Evolutionary conservation across 30 jellyfish, hydroid and myxozoan species (phyloP).

Genomic region (Sanderia malayensis): DNA sequence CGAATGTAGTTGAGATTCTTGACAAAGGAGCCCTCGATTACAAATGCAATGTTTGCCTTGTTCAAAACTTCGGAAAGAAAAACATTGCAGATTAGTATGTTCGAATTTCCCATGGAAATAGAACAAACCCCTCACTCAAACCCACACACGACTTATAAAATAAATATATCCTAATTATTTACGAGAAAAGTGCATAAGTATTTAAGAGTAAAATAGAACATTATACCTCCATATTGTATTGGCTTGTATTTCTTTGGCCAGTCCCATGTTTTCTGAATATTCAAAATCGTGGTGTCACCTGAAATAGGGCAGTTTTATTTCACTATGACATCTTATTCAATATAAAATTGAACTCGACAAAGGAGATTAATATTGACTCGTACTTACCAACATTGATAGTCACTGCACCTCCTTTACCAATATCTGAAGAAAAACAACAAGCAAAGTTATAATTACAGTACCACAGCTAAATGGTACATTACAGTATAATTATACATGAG

Average conservation of each 20-base stretch:
- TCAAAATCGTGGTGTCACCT: constrained; percentile 55
- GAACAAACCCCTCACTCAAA: background rate
- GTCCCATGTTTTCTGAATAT: constrained; percentile 64
- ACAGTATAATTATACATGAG: background rate
- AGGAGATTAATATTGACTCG: background rate
- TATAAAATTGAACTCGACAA: background rate
- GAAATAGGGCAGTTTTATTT: background rate
- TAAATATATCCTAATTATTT: background rate
- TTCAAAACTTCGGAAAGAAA: constrained; percentile 20
- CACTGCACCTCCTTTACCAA: constrained; percentile 56
- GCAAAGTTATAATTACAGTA: background rate
- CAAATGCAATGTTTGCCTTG: constrained; percentile 83
- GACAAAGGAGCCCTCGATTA: constrained; percentile 76
- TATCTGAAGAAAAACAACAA: constrained; percentile 10
- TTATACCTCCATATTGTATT: constrained; percentile 65
- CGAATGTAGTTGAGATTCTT: constrained; percentile 80
- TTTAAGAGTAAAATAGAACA: background rate
- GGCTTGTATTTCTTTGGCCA: constrained; percentile 66
- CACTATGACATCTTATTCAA: background rate
- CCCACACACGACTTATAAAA: background rate
- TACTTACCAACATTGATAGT: constrained; percentile 52
- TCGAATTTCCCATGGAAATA: background rate
- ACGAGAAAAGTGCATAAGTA: no score
- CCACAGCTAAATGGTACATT: background rate
- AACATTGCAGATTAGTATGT: background rate